These are phyloP conservation scores for Phylloscopus trochiloides DNA, from an alignment of 2,113 vertebrate genomes.

Conservation along the genomic window DNA sequence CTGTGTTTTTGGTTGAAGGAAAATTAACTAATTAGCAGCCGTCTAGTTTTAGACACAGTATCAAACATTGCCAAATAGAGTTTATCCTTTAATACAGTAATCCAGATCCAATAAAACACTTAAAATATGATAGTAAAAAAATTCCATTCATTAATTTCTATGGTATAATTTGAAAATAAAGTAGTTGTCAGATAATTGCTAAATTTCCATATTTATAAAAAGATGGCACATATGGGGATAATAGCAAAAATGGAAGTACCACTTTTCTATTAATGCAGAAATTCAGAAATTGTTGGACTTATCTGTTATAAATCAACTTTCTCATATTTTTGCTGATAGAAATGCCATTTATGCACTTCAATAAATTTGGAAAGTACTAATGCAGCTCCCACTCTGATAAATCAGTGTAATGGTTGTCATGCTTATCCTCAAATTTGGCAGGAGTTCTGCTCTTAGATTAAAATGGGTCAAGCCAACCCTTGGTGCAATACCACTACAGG, in stretches of 20 bases:
- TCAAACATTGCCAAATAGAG: neutral
- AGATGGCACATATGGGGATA: slow-evolving; percentile 43
- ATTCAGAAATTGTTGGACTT: slow-evolving; percentile 58
- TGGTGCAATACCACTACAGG: neutral
- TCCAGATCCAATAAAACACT: neutral
- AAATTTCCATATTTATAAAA: slow-evolving; percentile 68
- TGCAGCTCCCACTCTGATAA: slow-evolving; percentile 12
- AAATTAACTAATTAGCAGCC: neutral
- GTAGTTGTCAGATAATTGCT: slow-evolving; percentile 32
- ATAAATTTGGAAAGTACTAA: slow-evolving; percentile 34
- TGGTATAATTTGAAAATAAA: slow-evolving; percentile 30
- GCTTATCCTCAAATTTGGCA: slow-evolving; percentile 3
- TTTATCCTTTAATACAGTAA: neutral
- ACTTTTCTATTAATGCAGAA: slow-evolving; percentile 65
- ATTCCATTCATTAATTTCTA: neutral
- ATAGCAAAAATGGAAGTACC: slow-evolving; percentile 45
- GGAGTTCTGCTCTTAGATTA: neutral
- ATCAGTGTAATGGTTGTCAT: slow-evolving; percentile 9
- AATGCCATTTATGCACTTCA: slow-evolving; percentile 32
- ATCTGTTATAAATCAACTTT: slow-evolving; percentile 42
- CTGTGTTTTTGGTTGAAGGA: neutral
- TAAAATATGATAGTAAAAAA: neutral
- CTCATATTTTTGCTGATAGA: slow-evolving; percentile 43
- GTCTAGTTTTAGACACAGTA: neutral
- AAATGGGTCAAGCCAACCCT: neutral